phyloP scores from a whole-genome alignment of 2,888 invertebrate genomes.

The Reticulitermes lucifugus region DNA sequence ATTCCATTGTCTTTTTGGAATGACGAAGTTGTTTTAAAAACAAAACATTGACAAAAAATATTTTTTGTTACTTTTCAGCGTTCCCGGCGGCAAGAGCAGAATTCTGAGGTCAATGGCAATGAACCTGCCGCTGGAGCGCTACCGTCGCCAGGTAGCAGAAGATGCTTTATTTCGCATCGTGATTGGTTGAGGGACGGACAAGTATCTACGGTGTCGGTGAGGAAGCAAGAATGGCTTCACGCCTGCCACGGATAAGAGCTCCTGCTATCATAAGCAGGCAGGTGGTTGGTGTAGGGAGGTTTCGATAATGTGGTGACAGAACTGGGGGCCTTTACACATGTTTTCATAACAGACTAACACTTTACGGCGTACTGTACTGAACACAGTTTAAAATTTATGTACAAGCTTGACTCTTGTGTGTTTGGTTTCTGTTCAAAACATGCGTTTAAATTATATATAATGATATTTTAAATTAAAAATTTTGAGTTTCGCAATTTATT shows the following conservation, averaged over 20 bases:
- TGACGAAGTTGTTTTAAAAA: slow-evolving; percentile 23
- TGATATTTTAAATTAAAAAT: too few species aligned
- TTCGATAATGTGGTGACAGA: too few species aligned
- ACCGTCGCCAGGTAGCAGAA: slow-evolving; percentile 35
- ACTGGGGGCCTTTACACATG: too few species aligned
- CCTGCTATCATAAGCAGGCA: not conserved
- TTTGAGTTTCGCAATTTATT: too few species aligned
- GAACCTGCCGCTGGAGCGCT: slow-evolving; percentile 34
- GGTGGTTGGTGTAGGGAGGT: not conserved
- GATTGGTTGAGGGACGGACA: slow-evolving; percentile 18
- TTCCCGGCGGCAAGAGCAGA: not conserved
- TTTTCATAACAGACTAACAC: too few species aligned
- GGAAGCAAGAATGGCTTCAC: slow-evolving; percentile 35
- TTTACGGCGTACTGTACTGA: too few species aligned
- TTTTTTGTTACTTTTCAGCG: slow-evolving; percentile 3
- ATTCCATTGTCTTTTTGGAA: slow-evolving; percentile 13
- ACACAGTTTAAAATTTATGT: too few species aligned
- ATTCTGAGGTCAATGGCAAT: slow-evolving; percentile 38
- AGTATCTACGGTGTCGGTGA: slow-evolving; percentile 9
- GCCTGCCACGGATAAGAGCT: not conserved
- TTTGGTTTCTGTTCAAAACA: too few species aligned
- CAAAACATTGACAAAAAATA: not conserved
- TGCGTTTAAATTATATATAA: too few species aligned
- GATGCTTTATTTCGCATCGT: slow-evolving; percentile 11
- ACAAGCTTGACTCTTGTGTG: too few species aligned